Conservation (phyloP, 2,797 vertebrate genomes). For the Carduelis carduelis region DNA sequence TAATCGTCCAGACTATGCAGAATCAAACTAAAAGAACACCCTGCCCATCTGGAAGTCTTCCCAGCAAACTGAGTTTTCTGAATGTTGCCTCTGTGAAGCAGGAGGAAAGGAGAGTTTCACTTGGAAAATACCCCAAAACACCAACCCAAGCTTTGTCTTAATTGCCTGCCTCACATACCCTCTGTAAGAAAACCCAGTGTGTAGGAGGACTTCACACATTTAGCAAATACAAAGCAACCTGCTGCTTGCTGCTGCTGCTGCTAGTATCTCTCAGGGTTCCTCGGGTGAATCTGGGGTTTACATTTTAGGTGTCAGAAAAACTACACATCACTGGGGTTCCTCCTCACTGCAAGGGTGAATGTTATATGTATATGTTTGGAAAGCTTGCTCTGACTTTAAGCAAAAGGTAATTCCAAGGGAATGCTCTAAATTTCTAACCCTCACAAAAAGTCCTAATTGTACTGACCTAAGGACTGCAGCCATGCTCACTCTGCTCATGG, state of each 20-base stretch:
- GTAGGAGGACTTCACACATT: background rate
- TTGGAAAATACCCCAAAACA: background rate
- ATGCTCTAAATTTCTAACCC: background rate
- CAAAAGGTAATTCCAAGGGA: background rate
- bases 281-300: fast-evolving
- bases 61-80: background rate
- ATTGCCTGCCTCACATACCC: background rate
- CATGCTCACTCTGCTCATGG: background rate
- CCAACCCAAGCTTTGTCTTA: background rate
- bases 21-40: background rate
- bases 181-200: background rate
- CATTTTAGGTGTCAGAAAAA: background rate
- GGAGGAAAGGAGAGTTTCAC: background rate
- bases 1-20: background rate
- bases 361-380: background rate
- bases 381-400: background rate
- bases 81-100: background rate
- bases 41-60: background rate
- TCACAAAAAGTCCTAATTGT: background rate
- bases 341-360: background rate
- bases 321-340: background rate
- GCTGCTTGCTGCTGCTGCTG: background rate
- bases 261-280: background rate
- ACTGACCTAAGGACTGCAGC: background rate
- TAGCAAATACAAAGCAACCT: background rate